Base-by-base conservation (phyloP, 2,797 vertebrate genomes). In the Hippocampus kuda region DNA sequence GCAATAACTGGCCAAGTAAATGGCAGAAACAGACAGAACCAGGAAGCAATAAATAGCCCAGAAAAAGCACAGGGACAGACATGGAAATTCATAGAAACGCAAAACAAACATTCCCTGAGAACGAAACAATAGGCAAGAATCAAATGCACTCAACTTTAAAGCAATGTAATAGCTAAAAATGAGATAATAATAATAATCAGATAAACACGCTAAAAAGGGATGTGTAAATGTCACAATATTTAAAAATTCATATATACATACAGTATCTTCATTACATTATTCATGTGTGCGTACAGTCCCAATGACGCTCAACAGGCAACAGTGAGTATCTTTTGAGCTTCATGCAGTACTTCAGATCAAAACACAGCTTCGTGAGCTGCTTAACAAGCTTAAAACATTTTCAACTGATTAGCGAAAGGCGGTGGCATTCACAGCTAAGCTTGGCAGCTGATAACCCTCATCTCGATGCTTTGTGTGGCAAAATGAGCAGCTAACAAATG, bases 321-420 rank as follows among this genome's bases (percentile, higher is more conserved):
- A 24, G 2, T 20, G 15, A 75, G 76, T 64, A 78, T 83, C 81
- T 78, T 65, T 38, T 46, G 22, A 54, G 67, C 76, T 56, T 85
- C 76, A 85, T 82, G 73, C 65, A 72, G 68, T 78, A 77, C 77
- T 81, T 78, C 67, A 75, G 80, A 80, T 81, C 76, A 83, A 81
- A 81, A 68, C 22, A 38, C 70, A 66, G 70, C 73, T 83, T 83
- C 60, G 77, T 85, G 84, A 84, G 80, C 84, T 79, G 77, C 80
- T 82, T 84, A 87, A 85, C 84, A 80, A 80, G 82, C 81, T 85
- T 86, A 85, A 84, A 85, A 70, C 70, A 69, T 24, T 44, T 49
- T 84, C 76, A 80, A 85, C 78, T 84, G 81, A 87, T 88, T 79
- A 82, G 49, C 65, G 65, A 59, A 79, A 75, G 72, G 73, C 42